These are phyloP conservation scores for Coccyzus lansbergi DNA, from an alignment of 2,797 vertebrate genomes.

Conservation along the genomic window DNA sequence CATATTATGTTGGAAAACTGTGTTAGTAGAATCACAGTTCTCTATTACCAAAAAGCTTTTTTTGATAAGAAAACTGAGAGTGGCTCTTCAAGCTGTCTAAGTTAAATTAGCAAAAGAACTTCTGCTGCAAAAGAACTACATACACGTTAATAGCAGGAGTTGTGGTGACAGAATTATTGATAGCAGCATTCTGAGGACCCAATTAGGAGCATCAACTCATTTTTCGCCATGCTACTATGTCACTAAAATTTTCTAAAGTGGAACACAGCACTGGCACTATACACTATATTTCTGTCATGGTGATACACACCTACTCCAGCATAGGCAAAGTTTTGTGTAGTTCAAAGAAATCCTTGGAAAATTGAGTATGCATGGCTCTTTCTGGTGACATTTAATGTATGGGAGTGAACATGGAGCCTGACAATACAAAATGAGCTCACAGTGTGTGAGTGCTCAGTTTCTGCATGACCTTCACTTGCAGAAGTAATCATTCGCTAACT, in stretches of 20 bases:
- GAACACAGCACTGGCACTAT: background rate
- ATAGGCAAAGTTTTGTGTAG: background rate
- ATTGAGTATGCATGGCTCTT: background rate
- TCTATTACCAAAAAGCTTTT: background rate
- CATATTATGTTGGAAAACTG: background rate
- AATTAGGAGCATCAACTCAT: background rate
- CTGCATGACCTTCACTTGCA: constrained; percentile 4
- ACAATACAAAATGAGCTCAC: background rate
- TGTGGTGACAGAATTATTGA: background rate
- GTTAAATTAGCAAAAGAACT: background rate
- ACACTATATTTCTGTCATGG: background rate
- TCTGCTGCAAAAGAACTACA: background rate
- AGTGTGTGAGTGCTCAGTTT: background rate
- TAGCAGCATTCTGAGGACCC: background rate
- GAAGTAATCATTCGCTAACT: background rate
- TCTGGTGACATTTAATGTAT: constrained; percentile 6
- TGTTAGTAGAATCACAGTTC: background rate
- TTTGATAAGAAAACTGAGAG: background rate
- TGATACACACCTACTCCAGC: background rate
- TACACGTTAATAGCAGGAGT: background rate
- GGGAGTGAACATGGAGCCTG: background rate
- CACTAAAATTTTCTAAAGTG: background rate
- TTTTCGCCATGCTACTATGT: background rate
- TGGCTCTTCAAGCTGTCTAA: background rate
- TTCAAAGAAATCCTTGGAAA: background rate